Evolutionary conservation across 2,113 vertebrate species (phyloP).

Genomic region (Pseudorectes ferrugineus): DNA sequence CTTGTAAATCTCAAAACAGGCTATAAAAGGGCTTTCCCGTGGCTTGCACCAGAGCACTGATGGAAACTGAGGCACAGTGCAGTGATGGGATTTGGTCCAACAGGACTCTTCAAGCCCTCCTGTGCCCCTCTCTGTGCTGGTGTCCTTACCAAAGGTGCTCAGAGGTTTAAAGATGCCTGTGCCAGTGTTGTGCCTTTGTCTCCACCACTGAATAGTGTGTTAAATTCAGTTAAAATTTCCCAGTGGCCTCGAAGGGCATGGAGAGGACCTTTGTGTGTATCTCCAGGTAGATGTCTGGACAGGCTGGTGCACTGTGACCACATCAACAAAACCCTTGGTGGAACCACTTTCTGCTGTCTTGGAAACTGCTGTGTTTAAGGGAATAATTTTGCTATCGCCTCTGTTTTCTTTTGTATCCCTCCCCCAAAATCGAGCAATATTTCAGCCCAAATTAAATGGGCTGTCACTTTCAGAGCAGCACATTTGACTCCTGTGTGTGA

Average conservation of each 20-base stretch:
- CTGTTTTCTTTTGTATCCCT: slow-evolving; percentile 13
- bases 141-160: neutral
- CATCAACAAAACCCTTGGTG: neutral
- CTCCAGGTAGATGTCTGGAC: neutral
- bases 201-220: neutral
- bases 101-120: neutral
- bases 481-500: neutral
- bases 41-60: neutral
- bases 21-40: accelerated
- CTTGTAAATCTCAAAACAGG: neutral
- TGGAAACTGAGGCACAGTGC: neutral
- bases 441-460: neutral
- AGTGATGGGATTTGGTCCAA: neutral
- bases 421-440: neutral
- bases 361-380: neutral
- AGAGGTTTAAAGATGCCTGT: neutral
- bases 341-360: neutral
- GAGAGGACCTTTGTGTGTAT: neutral
- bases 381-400: neutral
- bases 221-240: neutral
- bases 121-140: neutral
- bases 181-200: neutral
- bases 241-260: neutral
- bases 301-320: neutral
- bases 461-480: neutral